phyloP scores from a whole-genome alignment of 2,113 vertebrate species.

The Ellobius talpinus region DNA sequence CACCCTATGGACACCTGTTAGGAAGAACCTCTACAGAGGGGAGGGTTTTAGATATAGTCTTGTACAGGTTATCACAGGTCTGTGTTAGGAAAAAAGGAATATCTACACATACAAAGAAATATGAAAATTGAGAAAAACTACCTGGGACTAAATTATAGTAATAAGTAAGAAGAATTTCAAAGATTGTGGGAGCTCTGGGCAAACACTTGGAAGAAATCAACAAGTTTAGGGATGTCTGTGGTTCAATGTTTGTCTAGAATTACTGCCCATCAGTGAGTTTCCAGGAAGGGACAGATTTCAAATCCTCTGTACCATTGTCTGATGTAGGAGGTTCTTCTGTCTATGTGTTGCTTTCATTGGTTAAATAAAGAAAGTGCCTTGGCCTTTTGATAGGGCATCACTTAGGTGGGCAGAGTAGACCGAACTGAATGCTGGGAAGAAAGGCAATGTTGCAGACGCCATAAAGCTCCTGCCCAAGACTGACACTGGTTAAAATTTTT shows the following conservation, averaged over 20 bases:
- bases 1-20: neutral
- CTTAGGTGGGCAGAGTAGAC: too few species aligned
- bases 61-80: constrained; percentile 17
- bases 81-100: constrained; percentile 39
- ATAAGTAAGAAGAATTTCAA: neutral
- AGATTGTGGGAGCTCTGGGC: neutral
- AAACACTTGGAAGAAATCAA: constrained; percentile 46
- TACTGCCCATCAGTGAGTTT: neutral
- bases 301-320: neutral
- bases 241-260: neutral
- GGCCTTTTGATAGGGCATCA: too few species aligned
- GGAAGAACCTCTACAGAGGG: neutral
- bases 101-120: constrained; percentile 49
- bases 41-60: neutral
- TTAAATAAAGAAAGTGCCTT: too few species aligned
- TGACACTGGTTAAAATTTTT: too few species aligned
- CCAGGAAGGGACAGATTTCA: neutral
- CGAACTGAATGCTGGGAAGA: too few species aligned
- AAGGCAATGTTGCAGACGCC: too few species aligned
- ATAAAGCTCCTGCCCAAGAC: too few species aligned
- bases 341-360: too few species aligned
- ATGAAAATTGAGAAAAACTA: neutral
- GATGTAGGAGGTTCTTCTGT: too few species aligned
- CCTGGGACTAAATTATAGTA: neutral
- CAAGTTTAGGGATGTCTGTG: neutral